Percentiles rank a stretch among this genome's conserved stretches.
Conservation (phyloP, 2,888 invertebrate species). For the Calephelis perditalis region DNA sequence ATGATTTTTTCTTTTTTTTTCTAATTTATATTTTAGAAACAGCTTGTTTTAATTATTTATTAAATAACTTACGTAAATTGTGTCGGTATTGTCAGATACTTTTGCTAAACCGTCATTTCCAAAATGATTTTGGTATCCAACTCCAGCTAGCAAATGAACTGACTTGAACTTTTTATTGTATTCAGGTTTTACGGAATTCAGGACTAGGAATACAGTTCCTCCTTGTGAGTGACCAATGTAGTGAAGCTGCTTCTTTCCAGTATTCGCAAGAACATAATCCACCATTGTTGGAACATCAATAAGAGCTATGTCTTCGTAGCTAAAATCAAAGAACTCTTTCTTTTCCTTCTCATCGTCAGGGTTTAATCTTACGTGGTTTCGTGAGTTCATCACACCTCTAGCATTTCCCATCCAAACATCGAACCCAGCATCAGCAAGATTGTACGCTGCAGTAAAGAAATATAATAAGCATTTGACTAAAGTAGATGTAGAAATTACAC, state of each 20-base stretch:
- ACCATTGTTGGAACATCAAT: constrained; percentile 56
- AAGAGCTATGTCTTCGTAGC: constrained; percentile 56
- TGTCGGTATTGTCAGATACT: constrained; percentile 37
- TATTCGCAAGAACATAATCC: constrained; percentile 46
- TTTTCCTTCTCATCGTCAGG: constrained; percentile 42
- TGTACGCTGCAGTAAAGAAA: constrained; percentile 70
- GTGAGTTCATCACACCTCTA: constrained; percentile 85
- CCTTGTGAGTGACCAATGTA: constrained; percentile 68
- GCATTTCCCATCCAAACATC: constrained; percentile 91
- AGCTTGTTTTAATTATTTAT: too few relatives aligned
- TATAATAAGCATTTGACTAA: too few relatives aligned
- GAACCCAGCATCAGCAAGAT: constrained; percentile 81
- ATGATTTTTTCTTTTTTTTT: too few relatives aligned
- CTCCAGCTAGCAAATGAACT: constrained; percentile 54
- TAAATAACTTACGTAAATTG: constrained; percentile 47
- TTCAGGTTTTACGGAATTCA: constrained; percentile 47
- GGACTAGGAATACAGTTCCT: constrained; percentile 50
- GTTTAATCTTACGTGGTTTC: constrained; percentile 64
- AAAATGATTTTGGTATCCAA: constrained; percentile 49
- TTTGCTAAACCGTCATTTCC: constrained; percentile 35
- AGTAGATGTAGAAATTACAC: too few relatives aligned
- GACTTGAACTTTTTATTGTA: constrained; percentile 53
- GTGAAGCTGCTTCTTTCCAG: constrained; percentile 45
- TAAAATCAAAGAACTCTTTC: constrained; percentile 52
- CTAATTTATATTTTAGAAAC: too few relatives aligned